Base-by-base conservation (phyloP, 2,113 vertebrate genomes). In the Melanerpes aurifrons region DNA sequence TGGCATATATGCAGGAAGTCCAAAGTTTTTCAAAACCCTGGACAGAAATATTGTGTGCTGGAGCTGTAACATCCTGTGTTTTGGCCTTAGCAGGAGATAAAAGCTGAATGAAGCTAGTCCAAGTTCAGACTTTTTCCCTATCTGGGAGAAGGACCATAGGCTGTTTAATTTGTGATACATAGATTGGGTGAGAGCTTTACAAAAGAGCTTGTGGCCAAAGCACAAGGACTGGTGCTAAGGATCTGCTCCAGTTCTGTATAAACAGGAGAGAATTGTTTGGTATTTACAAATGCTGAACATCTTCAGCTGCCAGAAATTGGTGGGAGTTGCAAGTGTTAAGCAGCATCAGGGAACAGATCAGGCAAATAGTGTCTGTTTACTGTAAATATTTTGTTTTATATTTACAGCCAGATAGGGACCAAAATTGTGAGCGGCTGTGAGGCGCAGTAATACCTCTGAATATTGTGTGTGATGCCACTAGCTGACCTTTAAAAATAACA, bases 351-450 rank as follows among this genome's bases (percentile, higher is more conserved):
- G 69, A 68, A 29, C 11, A 59, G 50, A 47, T 81, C 45, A 29
- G n/a, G 17, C 56, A 80, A 63, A 59, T 9, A 77, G 17, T 45
- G 7, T 24, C 59, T 77, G 6, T 59, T 71, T 73, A 47, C 73
- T 76, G 20, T 63, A 50, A 77, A 87, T 81, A 43, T 76, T 71
- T 72, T 40, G 32, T 1, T 71, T 75, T 62, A 21, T 62, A 8
- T 71, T 69, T 80, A 15, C 48, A 77, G 43, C 28, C 74, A 84
- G 43, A 35, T 17, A 35, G 48, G 25, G 28, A n/a, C 28, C 12
- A 40, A 58, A 71, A 57, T 8, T 16, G 24, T 28, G 40, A 87
- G 50, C 0, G 0, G 19, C 19, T 0, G 0, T 62, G 58, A 79
- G 63, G 58, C 14, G 29, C 15, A 3, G 21, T 10, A 29, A 10